These are phyloP conservation scores for Copidosoma floridanum DNA, from an alignment of 1,140 invertebrate species.

Conservation along the genomic window DNA sequence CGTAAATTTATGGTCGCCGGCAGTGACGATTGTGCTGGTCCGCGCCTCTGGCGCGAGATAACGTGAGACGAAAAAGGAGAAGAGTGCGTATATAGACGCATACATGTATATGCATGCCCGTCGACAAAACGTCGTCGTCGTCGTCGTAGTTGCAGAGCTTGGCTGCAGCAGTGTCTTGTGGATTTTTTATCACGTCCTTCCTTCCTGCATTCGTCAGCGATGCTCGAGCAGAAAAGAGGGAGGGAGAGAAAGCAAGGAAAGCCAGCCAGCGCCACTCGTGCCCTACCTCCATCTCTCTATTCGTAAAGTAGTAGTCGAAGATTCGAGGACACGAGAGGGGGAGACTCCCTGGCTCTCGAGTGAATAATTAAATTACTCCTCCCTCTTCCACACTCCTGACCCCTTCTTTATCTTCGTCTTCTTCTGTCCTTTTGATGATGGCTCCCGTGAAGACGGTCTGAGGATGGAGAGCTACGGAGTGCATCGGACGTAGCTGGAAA, in stretches of 20 bases:
- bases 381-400: not conserved
- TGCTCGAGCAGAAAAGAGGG: too few relatives aligned
- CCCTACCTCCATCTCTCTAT: conserved; percentile 6
- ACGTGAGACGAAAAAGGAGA: too few relatives aligned
- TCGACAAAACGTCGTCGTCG: conserved; percentile 5
- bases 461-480: conserved; percentile 11
- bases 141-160: not conserved
- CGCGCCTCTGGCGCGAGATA: conserved; percentile 6
- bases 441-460: not conserved
- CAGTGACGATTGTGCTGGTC: conserved; percentile 19
- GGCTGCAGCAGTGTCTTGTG: conserved; percentile 9
- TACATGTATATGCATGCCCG: too few relatives aligned
- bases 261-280: not conserved
- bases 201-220: conserved; percentile 25
- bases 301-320: not conserved
- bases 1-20: conserved; percentile 18
- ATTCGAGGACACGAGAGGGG: not conserved
- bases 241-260: not conserved
- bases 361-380: conserved; percentile 29
- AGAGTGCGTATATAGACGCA: too few relatives aligned
- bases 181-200: conserved; percentile 24
- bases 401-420: conserved; percentile 14
- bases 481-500: conserved; percentile 12
- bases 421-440: conserved; percentile 19
- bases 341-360: conserved; percentile 11